Percentiles rank a stretch among this genome's conserved stretches.
Evolutionary conservation across 2,797 vertebrate species (phyloP).

Genomic region (Helarctos malayanus): DNA sequence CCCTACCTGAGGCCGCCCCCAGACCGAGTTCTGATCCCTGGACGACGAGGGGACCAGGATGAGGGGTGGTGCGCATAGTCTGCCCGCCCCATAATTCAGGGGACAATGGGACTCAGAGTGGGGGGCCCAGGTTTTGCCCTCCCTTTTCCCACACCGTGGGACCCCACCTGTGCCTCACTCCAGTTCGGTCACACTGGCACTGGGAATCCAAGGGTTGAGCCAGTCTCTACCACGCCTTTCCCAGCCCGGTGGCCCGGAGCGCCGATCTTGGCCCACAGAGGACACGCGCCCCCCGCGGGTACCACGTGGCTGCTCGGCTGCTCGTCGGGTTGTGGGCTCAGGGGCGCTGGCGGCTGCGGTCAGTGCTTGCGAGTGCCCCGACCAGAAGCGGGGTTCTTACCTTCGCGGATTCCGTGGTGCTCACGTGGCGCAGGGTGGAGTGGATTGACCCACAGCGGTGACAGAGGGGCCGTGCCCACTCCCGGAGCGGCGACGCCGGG

Average conservation of each 20-base stretch:
- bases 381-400: background rate
- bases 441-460: too few relatives aligned
- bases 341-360: background rate
- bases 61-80: too few relatives aligned
- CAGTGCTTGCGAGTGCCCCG: background rate
- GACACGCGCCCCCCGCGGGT: fast-evolving
- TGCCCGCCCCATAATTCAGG: too few relatives aligned
- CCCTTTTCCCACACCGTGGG: background rate
- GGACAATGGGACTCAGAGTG: background rate
- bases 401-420: background rate
- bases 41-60: fast-evolving
- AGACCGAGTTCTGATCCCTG: fast-evolving
- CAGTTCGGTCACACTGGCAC: background rate
- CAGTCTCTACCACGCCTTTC: fast-evolving
- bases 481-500: background rate
- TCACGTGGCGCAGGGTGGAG: background rate
- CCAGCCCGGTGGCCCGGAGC: background rate
- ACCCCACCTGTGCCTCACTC: too few relatives aligned
- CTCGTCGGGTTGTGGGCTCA: background rate
- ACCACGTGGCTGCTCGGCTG: fast-evolving
- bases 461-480: background rate
- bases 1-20: fast-evolving
- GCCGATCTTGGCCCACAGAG: too few relatives aligned
- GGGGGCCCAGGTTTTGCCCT: background rate
- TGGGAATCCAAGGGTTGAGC: background rate